A percentile compares a stretch with the other conserved stretches of the same genome.
phyloP scores from a whole-genome alignment of 2,888 invertebrate species.

The Syrista parreyssii region DNA sequence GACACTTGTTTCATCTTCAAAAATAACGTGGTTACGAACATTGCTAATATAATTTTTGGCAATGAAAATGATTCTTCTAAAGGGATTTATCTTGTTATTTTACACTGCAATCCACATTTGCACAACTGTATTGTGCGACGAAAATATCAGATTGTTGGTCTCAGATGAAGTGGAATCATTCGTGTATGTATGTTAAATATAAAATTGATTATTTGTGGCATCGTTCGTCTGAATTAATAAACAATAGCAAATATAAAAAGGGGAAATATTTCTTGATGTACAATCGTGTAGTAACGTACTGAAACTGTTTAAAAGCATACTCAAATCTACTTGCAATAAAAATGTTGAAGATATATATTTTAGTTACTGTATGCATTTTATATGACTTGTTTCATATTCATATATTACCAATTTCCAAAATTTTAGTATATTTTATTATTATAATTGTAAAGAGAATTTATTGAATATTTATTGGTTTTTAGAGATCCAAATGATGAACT shows the following conservation, averaged over 20 bases:
- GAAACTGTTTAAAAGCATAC: background rate
- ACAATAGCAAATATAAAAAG: background rate
- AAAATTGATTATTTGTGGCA: background rate
- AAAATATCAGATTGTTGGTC: no score
- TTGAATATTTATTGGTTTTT: background rate
- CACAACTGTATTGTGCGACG: background rate
- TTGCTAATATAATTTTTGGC: background rate
- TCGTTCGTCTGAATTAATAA: background rate
- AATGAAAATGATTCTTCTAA: background rate
- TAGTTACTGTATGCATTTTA: background rate
- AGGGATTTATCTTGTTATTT: background rate
- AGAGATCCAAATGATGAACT: conserved; percentile 10
- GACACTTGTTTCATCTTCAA: background rate
- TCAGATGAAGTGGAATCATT: background rate
- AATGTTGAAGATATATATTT: background rate
- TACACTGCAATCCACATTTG: background rate
- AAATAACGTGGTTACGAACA: background rate
- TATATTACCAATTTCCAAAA: background rate
- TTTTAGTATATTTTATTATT: background rate
- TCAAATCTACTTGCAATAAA: background rate
- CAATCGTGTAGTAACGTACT: background rate
- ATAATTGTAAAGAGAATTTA: background rate
- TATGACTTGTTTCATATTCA: background rate
- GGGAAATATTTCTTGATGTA: background rate
- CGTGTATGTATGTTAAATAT: background rate